A percentile compares a stretch with the other conserved stretches of the same genome.
Conservation (phyloP, 2,888 invertebrate genomes). For the Dione juno region DNA sequence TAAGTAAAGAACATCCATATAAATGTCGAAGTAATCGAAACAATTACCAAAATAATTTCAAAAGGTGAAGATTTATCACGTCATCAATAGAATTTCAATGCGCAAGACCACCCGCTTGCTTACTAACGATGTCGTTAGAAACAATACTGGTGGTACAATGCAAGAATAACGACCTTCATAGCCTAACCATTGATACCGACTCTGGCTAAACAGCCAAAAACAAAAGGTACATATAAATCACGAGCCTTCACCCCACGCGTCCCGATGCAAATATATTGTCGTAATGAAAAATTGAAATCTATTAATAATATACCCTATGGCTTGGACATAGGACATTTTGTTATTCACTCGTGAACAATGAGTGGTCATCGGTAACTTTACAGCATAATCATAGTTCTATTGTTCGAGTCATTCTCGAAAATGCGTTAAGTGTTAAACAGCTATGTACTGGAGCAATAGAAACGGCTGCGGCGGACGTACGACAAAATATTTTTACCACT, state of each 20-base stretch:
- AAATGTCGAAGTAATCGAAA: conserved; percentile 54
- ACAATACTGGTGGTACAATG: conserved; percentile 79
- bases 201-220: conserved; percentile 80
- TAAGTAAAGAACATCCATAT: conserved; percentile 26
- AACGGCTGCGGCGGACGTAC: conserved; percentile 61
- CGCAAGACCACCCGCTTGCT: conserved; percentile 78
- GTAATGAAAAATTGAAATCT: conserved; percentile 38
- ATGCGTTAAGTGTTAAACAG: conserved; percentile 68
- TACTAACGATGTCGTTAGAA: conserved; percentile 80
- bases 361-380: conserved; percentile 69
- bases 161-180: conserved; percentile 79
- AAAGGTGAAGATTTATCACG: conserved; percentile 70
- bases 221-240: conserved; percentile 82
- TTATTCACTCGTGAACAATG: conserved; percentile 77
- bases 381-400: conserved; percentile 49
- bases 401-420: conserved; percentile 64
- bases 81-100: conserved; percentile 79
- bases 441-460: conserved; percentile 56
- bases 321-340: conserved; percentile 32
- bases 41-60: conserved; percentile 68
- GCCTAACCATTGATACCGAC: conserved; percentile 72
- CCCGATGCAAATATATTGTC: conserved; percentile 56
- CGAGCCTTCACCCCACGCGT: conserved; percentile 66
- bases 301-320: conserved; percentile 42
- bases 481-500: conserved; percentile 80